Conservation (phyloP, 2,797 vertebrate species). For the Pristis pectinata region DNA sequence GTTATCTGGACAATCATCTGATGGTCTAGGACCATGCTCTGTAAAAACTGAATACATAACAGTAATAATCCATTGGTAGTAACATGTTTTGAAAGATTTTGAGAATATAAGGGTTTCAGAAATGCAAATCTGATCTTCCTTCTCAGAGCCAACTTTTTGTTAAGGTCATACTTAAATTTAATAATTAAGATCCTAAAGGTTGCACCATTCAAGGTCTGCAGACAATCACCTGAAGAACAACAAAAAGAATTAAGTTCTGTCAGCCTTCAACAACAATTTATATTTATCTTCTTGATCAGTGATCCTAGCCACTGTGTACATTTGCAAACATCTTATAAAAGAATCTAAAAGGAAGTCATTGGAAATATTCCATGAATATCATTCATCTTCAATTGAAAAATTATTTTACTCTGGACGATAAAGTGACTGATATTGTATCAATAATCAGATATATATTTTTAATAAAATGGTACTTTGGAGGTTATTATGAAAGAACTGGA, state of each 20-base stretch:
- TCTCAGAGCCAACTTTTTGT: too few species aligned
- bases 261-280: not conserved
- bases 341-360: not conserved
- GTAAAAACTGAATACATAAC: not conserved
- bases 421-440: not conserved
- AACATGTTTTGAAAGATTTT: not conserved
- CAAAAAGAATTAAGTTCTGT: not conserved
- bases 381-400: not conserved
- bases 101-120: not conserved
- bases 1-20: too few species aligned
- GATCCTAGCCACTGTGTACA: not conserved
- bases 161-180: too few species aligned
- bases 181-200: not conserved
- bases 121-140: not conserved
- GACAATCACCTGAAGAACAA: not conserved
- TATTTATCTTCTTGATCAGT: not conserved
- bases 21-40: too few species aligned
- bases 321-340: not conserved
- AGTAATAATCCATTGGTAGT: not conserved
- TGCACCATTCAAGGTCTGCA: not conserved
- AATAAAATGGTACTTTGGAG: not conserved
- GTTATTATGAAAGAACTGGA: not conserved
- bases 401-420: not conserved
- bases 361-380: not conserved
- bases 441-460: not conserved